Base-by-base conservation (phyloP, 1,140 invertebrate species). In the Saccostrea glomerata region DNA sequence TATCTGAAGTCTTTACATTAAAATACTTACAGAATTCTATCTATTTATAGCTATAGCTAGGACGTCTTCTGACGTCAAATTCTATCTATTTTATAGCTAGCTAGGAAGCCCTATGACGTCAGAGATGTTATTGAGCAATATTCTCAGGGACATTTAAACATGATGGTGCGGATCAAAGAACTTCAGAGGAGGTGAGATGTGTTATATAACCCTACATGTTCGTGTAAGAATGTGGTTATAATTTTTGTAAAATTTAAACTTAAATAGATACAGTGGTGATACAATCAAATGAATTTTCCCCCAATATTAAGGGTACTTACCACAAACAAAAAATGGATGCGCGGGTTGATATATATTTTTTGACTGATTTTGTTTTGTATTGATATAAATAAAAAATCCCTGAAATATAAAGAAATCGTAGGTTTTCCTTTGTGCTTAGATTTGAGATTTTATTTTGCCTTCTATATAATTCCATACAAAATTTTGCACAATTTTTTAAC, bases 81-180 rank as follows among this genome's bases (percentile, higher is more conserved):
- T 40, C 23, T 87, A 36, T 36, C 30, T 36, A 36, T 36, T 77
- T 87, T 86, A 25, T 84, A 95, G 94, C 92, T 97, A 94, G 97
- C 97, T 30, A 94, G 97, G 87, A 97, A 97, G 92, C 97, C 97
- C 2, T 97, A 97, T 92, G 97, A 97, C 94, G 97, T 97, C 0
- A 94, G 97, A 70, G 97, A 97, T 94, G 97, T 97, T 47, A 97
- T 97, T 91, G 97, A 97, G 92, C 97, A 97, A 92, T 97, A 97
- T 91, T 97, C 96, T 90, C 93, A 94, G 90, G 93, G 93, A 82
- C 93, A 94, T 87, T 90, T 94, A 60, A 93, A 93, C 84, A 93
- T 94, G 93, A 94, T 94, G 93, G 93, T 94, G 66, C 90, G 93
- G 88, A 94, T 94, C 4, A 94, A 94, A 88, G 97, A 95, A 87